Base-by-base conservation (phyloP, 2,113 vertebrate species). In the Ranitomeya variabilis region DNA sequence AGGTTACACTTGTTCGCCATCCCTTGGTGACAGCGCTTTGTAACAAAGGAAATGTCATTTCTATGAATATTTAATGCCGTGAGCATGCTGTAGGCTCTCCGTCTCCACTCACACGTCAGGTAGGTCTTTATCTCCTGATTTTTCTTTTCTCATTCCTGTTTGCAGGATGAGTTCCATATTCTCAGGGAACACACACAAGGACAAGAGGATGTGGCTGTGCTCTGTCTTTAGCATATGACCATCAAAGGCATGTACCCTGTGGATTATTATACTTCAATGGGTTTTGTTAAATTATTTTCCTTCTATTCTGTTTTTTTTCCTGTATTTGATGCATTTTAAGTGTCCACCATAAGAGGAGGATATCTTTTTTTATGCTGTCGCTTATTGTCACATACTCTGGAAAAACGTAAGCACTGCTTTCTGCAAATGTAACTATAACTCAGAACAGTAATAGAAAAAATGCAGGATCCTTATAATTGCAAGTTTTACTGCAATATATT, bases 1-100 rank as follows among this genome's bases (percentile, higher is more conserved):
- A 89, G 73, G 81, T 89, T 89, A 89, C 87, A 85, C 87, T 78
- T 84, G 60, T 83, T 83, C 52, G 52, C 71, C 87, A 84, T 62
- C 69, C 80, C 87, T 84, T 89, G 69, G 87, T 69, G 52, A 89
- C 78, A 31, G 76, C 55, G 82, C 73, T 85, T 57, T 77, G 52
- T 57, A 71, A 51, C 54, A 45, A 45, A 88, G 87, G 21, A 88
- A 62, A 83, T 76, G 71, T 59, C 57, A 55, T 45, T 55, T 21
- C 26, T 14, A 89, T 85, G 51, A 84, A 89, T 89, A n/a, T 89
- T 89, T 83, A 66, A 89, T 89, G 51, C 60, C 31, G 37, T 71
- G 31, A 66, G 71, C 31, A 55, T 66, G 80, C 73, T 83, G 57
- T 67, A 66, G 80, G 37, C 52, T 82, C 55, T 73, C 16, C 7